Percentiles rank a stretch among this genome's conserved stretches.
Evolutionary conservation across 2,113 vertebrate genomes (phyloP).

Genomic region (Nothocercus nigrocapillus): DNA sequence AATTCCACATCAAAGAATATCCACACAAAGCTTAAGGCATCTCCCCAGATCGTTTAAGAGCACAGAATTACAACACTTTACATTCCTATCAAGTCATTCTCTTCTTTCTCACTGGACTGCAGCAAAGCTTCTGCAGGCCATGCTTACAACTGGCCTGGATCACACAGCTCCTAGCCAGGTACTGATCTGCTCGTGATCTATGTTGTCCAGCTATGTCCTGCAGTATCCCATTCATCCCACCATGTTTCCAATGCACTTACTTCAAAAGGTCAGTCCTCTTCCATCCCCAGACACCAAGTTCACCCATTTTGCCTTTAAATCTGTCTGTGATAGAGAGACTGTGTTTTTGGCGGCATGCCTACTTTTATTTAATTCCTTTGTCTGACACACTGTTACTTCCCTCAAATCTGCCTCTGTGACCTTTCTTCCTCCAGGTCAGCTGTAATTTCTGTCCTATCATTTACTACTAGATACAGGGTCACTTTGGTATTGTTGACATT

Average conservation of each 20-base stretch:
- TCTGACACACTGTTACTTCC: constrained; percentile 10
- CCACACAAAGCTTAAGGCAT: background rate
- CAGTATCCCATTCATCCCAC: background rate
- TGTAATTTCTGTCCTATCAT: constrained; percentile 55
- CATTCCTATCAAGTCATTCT: background rate
- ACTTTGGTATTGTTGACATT: constrained; percentile 32
- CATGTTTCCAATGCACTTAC: background rate
- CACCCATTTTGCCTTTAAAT: background rate
- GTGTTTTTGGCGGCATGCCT: constrained; percentile 3
- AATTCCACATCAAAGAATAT: background rate
- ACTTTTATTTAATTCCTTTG: constrained; percentile 46
- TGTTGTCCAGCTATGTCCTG: background rate
- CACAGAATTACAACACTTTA: background rate
- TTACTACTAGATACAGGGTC: constrained; percentile 38
- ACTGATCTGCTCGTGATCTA: background rate
- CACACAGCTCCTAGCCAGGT: background rate
- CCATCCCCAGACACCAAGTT: background rate
- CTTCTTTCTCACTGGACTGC: background rate
- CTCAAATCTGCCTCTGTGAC: background rate
- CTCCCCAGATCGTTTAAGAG: background rate
- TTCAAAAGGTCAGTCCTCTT: background rate
- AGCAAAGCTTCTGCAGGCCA: background rate
- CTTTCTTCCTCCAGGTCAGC: constrained; percentile 33
- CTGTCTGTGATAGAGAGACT: background rate
- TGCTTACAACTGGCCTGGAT: background rate